Evolutionary conservation across 1,140 invertebrate genomes (phyloP).

Genomic region (Brachionus koreanus): DNA sequence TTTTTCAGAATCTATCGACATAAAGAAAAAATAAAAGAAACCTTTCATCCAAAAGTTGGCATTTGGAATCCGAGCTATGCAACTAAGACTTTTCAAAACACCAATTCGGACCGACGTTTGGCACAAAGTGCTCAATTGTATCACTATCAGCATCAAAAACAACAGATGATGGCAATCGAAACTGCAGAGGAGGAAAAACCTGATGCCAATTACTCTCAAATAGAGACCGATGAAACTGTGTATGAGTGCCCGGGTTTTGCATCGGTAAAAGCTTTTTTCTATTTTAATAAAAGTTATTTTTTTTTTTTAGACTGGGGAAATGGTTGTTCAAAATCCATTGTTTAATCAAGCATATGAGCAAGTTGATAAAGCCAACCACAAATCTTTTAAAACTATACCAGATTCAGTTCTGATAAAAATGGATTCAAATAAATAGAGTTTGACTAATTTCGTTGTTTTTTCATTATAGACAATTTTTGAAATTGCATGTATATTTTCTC

Average conservation of each 20-base stretch:
- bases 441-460: background rate
- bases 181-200: conserved; percentile 53
- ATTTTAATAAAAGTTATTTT: conserved; percentile 10
- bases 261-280: conserved; percentile 63
- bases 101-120: conserved; percentile 70
- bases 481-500: background rate
- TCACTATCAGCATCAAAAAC: conserved; percentile 96
- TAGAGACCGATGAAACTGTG: conserved; percentile 93
- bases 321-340: conserved; percentile 96
- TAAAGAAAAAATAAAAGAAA: background rate
- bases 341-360: conserved; percentile 71
- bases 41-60: background rate
- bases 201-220: conserved; percentile 84
- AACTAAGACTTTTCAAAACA: background rate
- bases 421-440: background rate
- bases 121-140: conserved; percentile 98
- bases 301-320: conserved; percentile 77
- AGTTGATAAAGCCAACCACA: background rate
- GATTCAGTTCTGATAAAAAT: background rate
- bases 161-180: conserved; percentile 75
- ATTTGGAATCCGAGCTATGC: conserved; percentile 45
- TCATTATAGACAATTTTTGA: background rate
- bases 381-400: background rate
- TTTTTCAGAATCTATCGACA: conserved; percentile 38
- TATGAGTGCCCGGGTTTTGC: conserved; percentile 95